Base-by-base conservation (phyloP, 1,140 invertebrate genomes). In the Heliconius congener region DNA sequence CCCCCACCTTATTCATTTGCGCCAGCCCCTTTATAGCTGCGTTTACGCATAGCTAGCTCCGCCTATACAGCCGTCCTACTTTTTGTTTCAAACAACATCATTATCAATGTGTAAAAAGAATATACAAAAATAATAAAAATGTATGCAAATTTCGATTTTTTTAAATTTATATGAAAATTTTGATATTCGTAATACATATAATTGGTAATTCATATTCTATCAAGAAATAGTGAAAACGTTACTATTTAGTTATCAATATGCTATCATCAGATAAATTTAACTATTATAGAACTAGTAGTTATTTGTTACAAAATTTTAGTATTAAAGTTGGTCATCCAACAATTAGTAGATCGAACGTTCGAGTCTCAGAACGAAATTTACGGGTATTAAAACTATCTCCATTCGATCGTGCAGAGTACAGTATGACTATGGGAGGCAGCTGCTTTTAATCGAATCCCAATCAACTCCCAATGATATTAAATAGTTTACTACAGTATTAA, bases 331-430 rank as follows among this genome's bases (percentile, higher is more conserved):
- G 80, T 81, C 86, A 82, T 88, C 84, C 83, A 91, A 82, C 88
- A 87, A 91, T 92, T 91, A 91, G 88, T 88, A 83, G 87, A 90
- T 91, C 86, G 90, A 82, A 83, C 87, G 86, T 78, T 75, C 74
- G 78, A 87, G 84, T 86, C 84, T 88, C 85, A 81, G 84, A 91
- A 90, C 88, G 84, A 90, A 92, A 92, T 93, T 93, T 93, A 92
- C 88, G 90, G 89, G 89, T 88, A 91, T 93, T 92, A 93, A 92
- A 93, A 93, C 91, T 92, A 93, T 93, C 90, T 91, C 86, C 83
- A 88, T 91, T 91, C 87, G 85, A 89, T 88, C 85, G 85, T 80
- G 83, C 82, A 85, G 85, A 87, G 87, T 84, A 91, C 86, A 85
- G 84, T 85, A 85, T 80, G 86, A 80, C 82, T 85, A 81, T 84